Base-by-base conservation (phyloP, 1,140 invertebrate species). In the Aphaenogaster rudis region DNA sequence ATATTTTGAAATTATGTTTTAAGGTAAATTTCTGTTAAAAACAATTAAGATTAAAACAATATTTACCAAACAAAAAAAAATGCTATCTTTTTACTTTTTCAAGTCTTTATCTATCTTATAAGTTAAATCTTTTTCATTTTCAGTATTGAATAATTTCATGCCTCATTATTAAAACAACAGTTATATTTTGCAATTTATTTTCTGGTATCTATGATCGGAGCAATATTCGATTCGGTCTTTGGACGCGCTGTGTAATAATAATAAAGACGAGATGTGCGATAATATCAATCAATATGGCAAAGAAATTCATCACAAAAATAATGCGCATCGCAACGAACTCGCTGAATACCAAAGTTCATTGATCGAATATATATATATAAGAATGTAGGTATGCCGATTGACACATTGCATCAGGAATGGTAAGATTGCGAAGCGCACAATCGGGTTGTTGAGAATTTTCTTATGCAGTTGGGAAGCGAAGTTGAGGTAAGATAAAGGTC, bases 401-500 rank as follows among this genome's bases (percentile, higher is more conserved):
- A 71, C 64, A 71, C 78, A 48, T 67, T 80, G 63, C 78, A 69
- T 79, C 77, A 39, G 61, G 48, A 79, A 39, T 52, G 13, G 78
- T 52, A 67, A 67, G 61, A 80, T 59, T 52, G 45, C 74, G 15
- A 79, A 4, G 28, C 59, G n/a, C n/a, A 67, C 78, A 67, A 80
- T 67, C n/a, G 63, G 48, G 63, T 80, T 80, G 21, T 42, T 52
- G n/a, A 57, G 45, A 57, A 50, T 71, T 80, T 87, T 87, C 66
- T 17, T 88, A 42, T 48, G 8, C 17, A 76, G 33, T 54, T 52
- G 39, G 42, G 39, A 71, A 45, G 33, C 66, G 48, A 64, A 61
- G 87, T 63, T 77, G 42, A 28, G 36, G 42, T 33, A 61, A 81
- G 88, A 90, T 90, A 89, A 87, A 77, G 88, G 86, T 90, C 88